A percentile compares a stretch with the other conserved stretches of the same genome.
Conservation (phyloP, 2,797 vertebrate genomes). For the Acanthurus leucopareius region DNA sequence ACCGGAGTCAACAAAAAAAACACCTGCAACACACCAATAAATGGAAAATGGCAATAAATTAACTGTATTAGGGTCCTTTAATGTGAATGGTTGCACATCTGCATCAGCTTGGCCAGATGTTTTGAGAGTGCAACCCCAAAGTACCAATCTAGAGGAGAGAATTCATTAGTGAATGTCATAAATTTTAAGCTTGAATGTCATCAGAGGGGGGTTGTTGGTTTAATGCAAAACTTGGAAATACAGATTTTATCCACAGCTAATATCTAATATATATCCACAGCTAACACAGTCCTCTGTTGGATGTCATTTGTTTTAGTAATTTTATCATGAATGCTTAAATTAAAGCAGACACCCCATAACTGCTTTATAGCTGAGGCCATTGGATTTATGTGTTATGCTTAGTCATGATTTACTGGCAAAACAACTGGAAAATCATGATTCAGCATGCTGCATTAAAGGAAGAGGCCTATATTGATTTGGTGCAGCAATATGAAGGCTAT, state of each 20-base stretch:
- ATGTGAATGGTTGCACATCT: neutral
- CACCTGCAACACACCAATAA: neutral
- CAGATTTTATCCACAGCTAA: neutral
- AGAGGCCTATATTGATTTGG: slow-evolving; percentile 46
- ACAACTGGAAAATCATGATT: slow-evolving; percentile 30
- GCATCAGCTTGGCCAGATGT: neutral
- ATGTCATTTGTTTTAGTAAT: neutral
- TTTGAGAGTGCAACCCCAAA: neutral
- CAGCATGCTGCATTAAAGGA: slow-evolving; percentile 30
- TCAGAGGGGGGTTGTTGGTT: neutral
- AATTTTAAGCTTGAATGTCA: neutral
- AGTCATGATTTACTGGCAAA: neutral
- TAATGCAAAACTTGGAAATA: neutral
- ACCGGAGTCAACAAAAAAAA: neutral
- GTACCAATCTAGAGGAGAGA: neutral
- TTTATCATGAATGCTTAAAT: neutral
- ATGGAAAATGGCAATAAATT: neutral
- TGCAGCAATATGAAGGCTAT: slow-evolving; percentile 24
- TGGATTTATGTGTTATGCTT: neutral
- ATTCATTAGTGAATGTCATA: neutral
- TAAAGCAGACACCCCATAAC: neutral
- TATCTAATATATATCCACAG: neutral
- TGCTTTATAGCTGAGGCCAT: neutral
- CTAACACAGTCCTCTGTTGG: neutral
- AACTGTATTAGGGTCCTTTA: neutral